phyloP scores from a whole-genome alignment of 2,888 invertebrate species.

The Oasisia sp. region DNA sequence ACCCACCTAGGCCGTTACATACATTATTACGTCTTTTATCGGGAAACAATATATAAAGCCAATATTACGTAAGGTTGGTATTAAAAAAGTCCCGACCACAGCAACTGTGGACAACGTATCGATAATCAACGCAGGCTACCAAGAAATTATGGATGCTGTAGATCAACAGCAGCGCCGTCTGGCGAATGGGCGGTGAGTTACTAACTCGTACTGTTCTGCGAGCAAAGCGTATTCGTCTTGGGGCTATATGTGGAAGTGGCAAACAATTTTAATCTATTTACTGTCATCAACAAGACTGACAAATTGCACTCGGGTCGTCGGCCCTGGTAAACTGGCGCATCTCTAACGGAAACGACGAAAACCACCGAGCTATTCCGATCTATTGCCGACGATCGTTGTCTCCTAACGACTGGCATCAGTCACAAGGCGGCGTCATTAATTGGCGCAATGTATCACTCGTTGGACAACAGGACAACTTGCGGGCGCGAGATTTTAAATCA shows the following conservation, averaged over 20 bases:
- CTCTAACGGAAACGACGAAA: conserved; percentile 13
- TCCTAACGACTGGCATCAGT: background rate
- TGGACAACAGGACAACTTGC: background rate
- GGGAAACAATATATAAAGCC: background rate
- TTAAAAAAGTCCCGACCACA: background rate
- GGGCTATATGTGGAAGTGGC: background rate
- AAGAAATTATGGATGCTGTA: background rate
- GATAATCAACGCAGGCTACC: background rate
- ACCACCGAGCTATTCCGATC: background rate
- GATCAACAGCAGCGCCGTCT: background rate
- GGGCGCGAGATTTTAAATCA: background rate
- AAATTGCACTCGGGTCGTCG: background rate
- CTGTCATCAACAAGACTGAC: conserved; percentile 2
- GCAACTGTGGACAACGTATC: background rate
- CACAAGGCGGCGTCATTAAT: background rate
- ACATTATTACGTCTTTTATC: background rate
- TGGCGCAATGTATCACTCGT: background rate
- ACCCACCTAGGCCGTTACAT: no score
- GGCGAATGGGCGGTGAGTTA: background rate
- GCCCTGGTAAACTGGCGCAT: background rate
- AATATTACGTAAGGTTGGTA: background rate
- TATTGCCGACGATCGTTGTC: background rate
- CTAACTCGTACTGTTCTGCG: background rate
- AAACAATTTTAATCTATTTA: background rate
- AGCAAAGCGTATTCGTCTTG: background rate